phyloP scores from a whole-genome alignment of 2,113 vertebrate genomes.

The Tyto alba region DNA sequence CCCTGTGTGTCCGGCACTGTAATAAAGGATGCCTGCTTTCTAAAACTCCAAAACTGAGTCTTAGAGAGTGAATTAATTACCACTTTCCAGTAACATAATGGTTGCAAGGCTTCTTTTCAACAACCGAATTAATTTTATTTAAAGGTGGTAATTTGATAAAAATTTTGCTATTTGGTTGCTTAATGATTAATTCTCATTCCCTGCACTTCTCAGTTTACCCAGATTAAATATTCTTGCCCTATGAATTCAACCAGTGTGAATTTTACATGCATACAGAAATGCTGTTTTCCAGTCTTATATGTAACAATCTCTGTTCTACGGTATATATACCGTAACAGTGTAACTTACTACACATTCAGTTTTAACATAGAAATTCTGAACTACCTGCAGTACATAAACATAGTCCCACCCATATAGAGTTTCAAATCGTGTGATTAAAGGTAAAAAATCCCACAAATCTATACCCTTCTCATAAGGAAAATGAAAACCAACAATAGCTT shows the following conservation, averaged over 20 bases:
- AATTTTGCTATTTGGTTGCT: neutral
- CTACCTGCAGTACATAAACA: neutral
- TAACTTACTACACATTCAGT: neutral
- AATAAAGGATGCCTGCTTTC: too few species aligned
- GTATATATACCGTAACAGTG: rapidly evolving
- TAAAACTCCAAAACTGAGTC: too few species aligned
- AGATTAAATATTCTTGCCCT: neutral
- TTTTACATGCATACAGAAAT: neutral
- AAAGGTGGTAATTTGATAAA: neutral
- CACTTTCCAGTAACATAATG: too few species aligned
- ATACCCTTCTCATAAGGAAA: neutral
- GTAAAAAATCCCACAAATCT: neutral
- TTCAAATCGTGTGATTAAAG: neutral
- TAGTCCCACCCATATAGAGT: neutral
- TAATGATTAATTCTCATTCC: neutral
- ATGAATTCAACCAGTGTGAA: neutral
- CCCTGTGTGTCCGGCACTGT: too few species aligned
- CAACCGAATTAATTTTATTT: neutral
- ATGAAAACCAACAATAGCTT: neutral
- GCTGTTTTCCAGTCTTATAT: neutral
- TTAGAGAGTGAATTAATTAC: too few species aligned
- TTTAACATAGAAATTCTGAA: neutral
- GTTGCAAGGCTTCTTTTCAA: neutral
- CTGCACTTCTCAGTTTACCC: neutral
- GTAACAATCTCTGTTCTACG: neutral